Evolutionary conservation across 53 echinoderm and acorn worm species (phyloP), one percentile per base, ranked within the genome.

Genomic region (Holothuria scabra): DNA sequence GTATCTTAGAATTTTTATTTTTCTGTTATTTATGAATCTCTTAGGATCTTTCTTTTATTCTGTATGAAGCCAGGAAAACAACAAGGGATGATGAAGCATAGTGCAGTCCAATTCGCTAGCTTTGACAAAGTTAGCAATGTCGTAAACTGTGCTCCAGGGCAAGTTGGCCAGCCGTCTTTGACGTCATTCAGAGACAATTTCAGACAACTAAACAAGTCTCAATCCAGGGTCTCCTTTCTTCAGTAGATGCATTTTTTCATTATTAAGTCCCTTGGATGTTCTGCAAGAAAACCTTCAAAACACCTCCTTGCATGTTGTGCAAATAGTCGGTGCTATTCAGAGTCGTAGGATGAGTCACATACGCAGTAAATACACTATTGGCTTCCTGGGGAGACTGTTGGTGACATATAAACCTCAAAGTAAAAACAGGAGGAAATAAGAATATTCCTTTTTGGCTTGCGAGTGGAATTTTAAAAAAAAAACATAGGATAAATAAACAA

Each of bases 71-170:
- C 28, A 35, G 37, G 18, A 67, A 72, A 72, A 46, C 44, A 70
- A 44, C 14, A 22, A 72, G 48, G 11, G 28, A 48, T 46, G 12
- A 37, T 21, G 35, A 69, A 69, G 41, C 38, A 34, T 22, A 20
- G 37, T 69, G 69, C 69, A 69, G 31, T 18, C 69, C 41, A 22
- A 30, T 34, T 69, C 69, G 21, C 41, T 38, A 69, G 28, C 69
- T 34, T 69, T 30, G 19, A 41, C 37, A 69, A 69, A 34, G 69
- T 69, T 69, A 22, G 69, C 69, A 34, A 33, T 69, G 69, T 69
- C 69, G 21, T 69, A 69, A 69, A 69, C 34, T 30, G 35, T 10
- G 33, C 69, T 69, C 69, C 69, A 69, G 69, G 69, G 69, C 69
- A 69, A 69, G 69, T 69, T 32, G 23, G 31, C 22, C 69, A 22